Conservation (phyloP, 2,888 invertebrate genomes). For the Agrypnus murinus region DNA sequence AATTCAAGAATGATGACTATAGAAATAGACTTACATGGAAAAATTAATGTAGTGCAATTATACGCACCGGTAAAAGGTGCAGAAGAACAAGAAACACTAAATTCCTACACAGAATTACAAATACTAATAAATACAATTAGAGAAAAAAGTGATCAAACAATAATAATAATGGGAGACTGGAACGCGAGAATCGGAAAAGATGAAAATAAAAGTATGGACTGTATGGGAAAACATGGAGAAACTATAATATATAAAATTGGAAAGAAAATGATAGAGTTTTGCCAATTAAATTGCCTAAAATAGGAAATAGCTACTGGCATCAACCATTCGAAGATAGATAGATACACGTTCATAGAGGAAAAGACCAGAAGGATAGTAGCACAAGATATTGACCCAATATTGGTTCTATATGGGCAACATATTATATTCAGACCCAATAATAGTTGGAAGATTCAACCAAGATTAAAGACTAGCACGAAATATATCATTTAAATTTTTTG, state of each 20-base stretch:
- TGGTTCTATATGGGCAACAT: too few relatives aligned
- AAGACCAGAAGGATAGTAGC: too few relatives aligned
- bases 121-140: not conserved
- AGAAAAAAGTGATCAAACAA: not conserved
- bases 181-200: constrained; percentile 7
- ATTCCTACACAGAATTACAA: not conserved
- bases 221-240: constrained; percentile 3
- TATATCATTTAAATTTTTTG: too few relatives aligned
- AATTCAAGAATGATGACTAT: constrained; percentile 1
- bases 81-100: not conserved
- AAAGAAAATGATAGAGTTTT: not conserved
- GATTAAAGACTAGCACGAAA: too few relatives aligned
- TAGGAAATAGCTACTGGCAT: constrained; percentile 13
- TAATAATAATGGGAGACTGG: not conserved
- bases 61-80: not conserved
- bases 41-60: not conserved
- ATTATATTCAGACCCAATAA: too few relatives aligned
- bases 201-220: not conserved
- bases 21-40: not conserved
- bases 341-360: not conserved
- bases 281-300: not conserved
- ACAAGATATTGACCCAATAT: too few relatives aligned
- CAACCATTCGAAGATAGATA: too few relatives aligned
- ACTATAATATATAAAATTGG: not conserved
- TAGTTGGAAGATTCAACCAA: too few relatives aligned